Base-by-base conservation (phyloP, 2,797 vertebrate species). In the Sebastes hopkinsi region DNA sequence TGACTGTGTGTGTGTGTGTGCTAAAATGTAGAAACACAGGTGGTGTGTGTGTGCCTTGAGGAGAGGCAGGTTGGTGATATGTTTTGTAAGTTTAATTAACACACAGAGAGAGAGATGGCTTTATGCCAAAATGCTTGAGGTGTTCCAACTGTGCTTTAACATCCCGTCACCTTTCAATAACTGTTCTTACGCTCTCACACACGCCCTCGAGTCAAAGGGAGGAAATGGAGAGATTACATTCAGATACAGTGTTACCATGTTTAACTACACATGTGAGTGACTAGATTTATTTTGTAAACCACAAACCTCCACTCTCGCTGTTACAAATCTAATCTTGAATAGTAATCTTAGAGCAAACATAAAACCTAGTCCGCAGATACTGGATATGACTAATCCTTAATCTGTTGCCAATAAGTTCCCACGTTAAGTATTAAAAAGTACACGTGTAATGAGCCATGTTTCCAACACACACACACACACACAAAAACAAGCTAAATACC, bases 11-110 rank as follows among this genome's bases (percentile, higher is more conserved):
- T 20, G 50, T 36, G 23, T 27, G 23, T 70, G 59, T 77, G 58
- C 46, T 59, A 32, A 69, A 72, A 80, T 42, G 8, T 20, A 77
- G 74, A 77, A 83, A 72, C 52, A 61, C 72, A 68, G 25, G 36
- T 75, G 54, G 62, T 68, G 55, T 36, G 68, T 72, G 25, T 25
- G 36, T 18, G 76, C 78, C 79, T 90, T 66, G 65, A 89, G 84
- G 74, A 87, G 50, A 87, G 85, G 52, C 25, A 16, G 75, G 70
- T 64, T 85, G 80, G 72, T 58, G 83, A 85, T 87, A 65, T 66
- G 66, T 87, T 82, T 78, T 73, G 67, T 66, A 87, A 30, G 73
- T 92, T 89, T 91, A 91, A 94, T 93, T 92, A 92, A 88, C 54
- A 52, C 66, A 85, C 38, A 1, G 4, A 52, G 80, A 1, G 4